Conservation (phyloP, 1,140 invertebrate genomes). For the Melanaphis sacchari region DNA sequence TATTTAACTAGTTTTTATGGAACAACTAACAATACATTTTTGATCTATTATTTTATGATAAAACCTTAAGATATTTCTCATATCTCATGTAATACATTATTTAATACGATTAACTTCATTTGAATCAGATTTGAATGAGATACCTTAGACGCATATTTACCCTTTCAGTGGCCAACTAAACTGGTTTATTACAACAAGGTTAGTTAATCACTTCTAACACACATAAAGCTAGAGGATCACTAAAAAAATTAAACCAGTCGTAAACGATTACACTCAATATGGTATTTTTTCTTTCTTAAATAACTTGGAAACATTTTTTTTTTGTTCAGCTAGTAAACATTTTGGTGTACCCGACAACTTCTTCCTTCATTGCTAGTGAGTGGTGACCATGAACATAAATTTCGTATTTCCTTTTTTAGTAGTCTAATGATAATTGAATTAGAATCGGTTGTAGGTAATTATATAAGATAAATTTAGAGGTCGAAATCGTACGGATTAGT, state of each 20-base stretch:
- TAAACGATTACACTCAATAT: conserved; percentile 42
- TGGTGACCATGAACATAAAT: conserved; percentile 47
- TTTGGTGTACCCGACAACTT: background rate
- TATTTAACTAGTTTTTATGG: background rate
- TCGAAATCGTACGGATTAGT: conserved; percentile 15
- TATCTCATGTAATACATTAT: background rate
- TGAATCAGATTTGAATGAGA: conserved; percentile 40
- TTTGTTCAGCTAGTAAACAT: conserved; percentile 12
- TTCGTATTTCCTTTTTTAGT: conserved; percentile 42
- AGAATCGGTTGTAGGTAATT: conserved; percentile 22
- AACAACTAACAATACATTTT: background rate
- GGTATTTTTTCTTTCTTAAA: conserved; percentile 24
- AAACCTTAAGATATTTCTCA: conserved; percentile 6
- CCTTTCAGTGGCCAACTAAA: conserved; percentile 36
- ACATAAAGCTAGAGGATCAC: conserved; percentile 22
- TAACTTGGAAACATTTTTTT: conserved; percentile 29
- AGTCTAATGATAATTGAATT: conserved; percentile 49
- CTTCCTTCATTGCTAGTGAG: background rate
- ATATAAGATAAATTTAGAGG: conserved; percentile 28
- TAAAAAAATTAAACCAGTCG: conserved; percentile 40
- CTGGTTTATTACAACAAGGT: conserved; percentile 52
- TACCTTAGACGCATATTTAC: conserved; percentile 18
- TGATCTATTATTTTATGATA: conserved; percentile 6
- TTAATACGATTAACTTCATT: conserved; percentile 21
- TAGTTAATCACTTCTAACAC: conserved; percentile 45